Base-by-base conservation (phyloP, 2,797 vertebrate genomes). In the Apodemus agrarius region DNA sequence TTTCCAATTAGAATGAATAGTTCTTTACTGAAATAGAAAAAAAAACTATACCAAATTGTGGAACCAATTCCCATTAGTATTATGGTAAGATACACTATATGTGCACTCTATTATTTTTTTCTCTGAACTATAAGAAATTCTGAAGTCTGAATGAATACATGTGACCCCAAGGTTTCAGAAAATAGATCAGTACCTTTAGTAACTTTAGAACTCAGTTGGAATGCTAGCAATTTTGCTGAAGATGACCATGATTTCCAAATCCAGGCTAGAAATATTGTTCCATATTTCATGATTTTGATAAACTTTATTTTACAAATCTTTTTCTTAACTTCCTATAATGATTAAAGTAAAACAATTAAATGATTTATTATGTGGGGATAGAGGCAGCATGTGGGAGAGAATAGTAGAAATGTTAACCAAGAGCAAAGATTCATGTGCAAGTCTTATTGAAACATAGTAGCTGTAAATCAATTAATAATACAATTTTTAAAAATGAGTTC, bases 1-100 rank as follows among this genome's bases (percentile, higher is more conserved):
- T 96, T 96, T 57, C 21, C 34, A 94, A 31, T 74, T 97, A 59
- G 52, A 59, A 2, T 75, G 1, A 40, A 49, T 61, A 80, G 54
- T 69, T 91, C 54, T 96, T 10, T 72, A 24, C 2, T 69, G 29
- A 95, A 93, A 67, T 75, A 82, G 3, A 14, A 75, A 75, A 43
- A 57, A 59, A 59, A 24, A 69, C 75, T 49, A 67, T 52, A 59
- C 37, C 61, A 8, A 34, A 75, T 19, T 89, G 6, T 31, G 72
- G 54, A n/a, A 59, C 49, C 29, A 78, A 83, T 82, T 67, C 6
- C 14, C 19, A 34, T 79, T 89, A 82, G 11, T 29, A 4, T 69
- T 67, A 4, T 52, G n/a, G 22, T 31, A 91, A 83, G 72, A 49
- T 89, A 69, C 13, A n/a, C 2, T 91, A 43, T 52, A 37, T 24